Base-by-base conservation (phyloP, 2,113 vertebrate species). In the Neomonachus schauinslandi region DNA sequence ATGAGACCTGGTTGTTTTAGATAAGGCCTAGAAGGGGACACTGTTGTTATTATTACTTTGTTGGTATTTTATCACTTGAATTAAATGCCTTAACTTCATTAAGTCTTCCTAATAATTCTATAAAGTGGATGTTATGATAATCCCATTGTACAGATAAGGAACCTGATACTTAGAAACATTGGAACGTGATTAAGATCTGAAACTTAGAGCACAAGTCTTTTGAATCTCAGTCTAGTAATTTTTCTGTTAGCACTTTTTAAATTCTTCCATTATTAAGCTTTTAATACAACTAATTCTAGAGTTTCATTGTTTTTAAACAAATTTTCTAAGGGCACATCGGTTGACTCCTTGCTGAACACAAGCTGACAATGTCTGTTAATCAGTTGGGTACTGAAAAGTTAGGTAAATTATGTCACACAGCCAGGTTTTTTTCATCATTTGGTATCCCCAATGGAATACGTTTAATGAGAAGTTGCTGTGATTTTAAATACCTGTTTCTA, bases 401-500 rank as follows among this genome's bases (percentile, higher is more conserved):
- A 81, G 9, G 28, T 61, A n/a, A 93, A 22, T 84, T 67, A 83
- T 18, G 31, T 71, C 42, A 86, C 16, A 53, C 33, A 65, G 2
- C 42, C 57, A 51, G 14, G 46, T 33, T 91, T 97, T 61, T 82
- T 77, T 74, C n/a, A 83, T 96, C 31, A 61, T 94, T 91, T 51
- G 46, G 10, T 94, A 81, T 88, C 51, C 57, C 12, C n/a, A 61
- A 71, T 7, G 24, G 10, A 42, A 77, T 77, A 77, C 28, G 28
- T 91, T 91, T 95, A 91, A 57, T 96, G 42, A 59, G 57, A 94
- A 86, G 22, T 69, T 92, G 72, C 22, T 67, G 7, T 82, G 83
- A 76, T 91, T 95, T 94, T 96, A 96, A 95, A 85, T 92, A 49
- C 15, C 39, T 90, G 28, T 82, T 92, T 97, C 15, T 89, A 90